Percentiles rank a stretch among this genome's conserved stretches.
Evolutionary conservation across 2,797 vertebrate species (phyloP).

Genomic region (Coreius guichenoti): DNA sequence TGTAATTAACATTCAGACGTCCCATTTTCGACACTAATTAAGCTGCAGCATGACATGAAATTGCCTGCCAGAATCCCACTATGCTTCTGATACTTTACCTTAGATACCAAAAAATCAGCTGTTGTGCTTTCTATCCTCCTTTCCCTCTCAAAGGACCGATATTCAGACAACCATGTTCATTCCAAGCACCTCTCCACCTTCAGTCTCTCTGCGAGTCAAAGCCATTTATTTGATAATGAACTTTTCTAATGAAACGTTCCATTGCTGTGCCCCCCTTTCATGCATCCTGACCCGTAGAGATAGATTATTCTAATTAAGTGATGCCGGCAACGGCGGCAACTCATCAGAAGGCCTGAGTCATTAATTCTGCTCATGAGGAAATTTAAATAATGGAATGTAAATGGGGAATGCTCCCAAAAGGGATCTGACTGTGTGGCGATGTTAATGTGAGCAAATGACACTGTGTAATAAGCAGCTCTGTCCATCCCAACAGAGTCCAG

Average conservation of each 20-base stretch:
- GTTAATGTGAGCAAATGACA: constrained; percentile 30
- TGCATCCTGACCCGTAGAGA: constrained; percentile 65
- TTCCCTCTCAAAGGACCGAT: constrained; percentile 14
- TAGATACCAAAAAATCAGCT: constrained; percentile 14
- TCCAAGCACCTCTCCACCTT: constrained; percentile 5
- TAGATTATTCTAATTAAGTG: constrained; percentile 71
- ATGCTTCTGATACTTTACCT: constrained; percentile 21
- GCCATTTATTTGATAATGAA: constrained; percentile 62
- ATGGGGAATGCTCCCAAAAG: constrained; percentile 58
- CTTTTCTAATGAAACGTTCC: constrained; percentile 60
- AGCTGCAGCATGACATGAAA: constrained; percentile 32
- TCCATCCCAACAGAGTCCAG: constrained; percentile 50
- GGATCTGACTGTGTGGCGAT: constrained; percentile 51
- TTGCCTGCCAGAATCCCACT: constrained; percentile 18
- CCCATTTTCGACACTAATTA: constrained; percentile 30
- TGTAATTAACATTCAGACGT: constrained; percentile 33
- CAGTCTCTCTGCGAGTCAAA: constrained; percentile 41
- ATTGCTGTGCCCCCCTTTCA: constrained; percentile 14
- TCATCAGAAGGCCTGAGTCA: constrained; percentile 66
- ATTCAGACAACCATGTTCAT: constrained; percentile 8
- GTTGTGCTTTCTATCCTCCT: neutral
- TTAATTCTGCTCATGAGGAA: constrained; percentile 67
- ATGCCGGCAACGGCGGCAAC: constrained; percentile 57
- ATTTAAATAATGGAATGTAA: constrained; percentile 70
- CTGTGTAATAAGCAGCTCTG: constrained; percentile 34